phyloP scores from a whole-genome alignment of 2,113 vertebrate species.

The Pampusana beccarii region DNA sequence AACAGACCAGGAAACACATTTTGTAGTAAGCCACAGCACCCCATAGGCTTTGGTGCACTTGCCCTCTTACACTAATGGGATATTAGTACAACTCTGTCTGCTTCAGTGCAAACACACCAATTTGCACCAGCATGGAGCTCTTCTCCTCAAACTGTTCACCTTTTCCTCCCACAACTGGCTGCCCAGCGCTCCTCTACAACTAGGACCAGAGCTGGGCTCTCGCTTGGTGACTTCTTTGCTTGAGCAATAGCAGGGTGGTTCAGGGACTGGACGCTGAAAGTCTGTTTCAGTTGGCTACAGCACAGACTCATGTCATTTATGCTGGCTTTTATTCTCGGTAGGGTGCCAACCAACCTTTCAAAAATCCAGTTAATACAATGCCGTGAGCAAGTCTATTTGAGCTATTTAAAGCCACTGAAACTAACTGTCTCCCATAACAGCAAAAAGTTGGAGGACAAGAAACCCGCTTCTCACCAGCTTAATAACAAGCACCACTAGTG shows the following conservation, averaged over 20 bases:
- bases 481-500: neutral
- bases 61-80: fast-evolving
- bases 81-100: neutral
- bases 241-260: neutral
- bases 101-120: neutral
- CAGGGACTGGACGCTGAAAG: neutral
- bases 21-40: neutral
- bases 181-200: neutral
- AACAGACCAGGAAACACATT: neutral
- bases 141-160: neutral
- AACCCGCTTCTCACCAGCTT: neutral
- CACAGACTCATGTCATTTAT: neutral
- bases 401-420: neutral
- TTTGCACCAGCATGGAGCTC: neutral
- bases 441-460: neutral
- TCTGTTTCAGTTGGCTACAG: neutral
- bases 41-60: neutral
- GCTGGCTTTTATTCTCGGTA: neutral
- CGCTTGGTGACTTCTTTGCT: neutral
- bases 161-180: neutral
- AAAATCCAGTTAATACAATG: neutral
- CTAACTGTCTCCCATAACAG: neutral
- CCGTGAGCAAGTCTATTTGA: neutral
- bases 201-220: neutral
- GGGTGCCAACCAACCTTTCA: neutral